Percentiles rank a stretch among this genome's conserved stretches.
phyloP scores from a whole-genome alignment of 2,888 invertebrate species.

The Hyposoter didymator region DNA sequence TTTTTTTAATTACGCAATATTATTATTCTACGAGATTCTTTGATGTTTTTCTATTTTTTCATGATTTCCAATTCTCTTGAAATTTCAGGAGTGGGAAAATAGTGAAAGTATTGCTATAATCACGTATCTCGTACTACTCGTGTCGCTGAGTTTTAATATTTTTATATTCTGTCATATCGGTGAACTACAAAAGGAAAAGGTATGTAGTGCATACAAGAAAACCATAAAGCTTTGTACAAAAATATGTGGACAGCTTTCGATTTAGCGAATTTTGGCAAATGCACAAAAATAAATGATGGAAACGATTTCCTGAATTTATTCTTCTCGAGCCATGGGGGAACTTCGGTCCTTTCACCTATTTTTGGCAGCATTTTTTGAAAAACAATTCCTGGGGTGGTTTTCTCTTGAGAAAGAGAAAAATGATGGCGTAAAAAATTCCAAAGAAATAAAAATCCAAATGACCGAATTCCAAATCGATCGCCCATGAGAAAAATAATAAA shows the following conservation, averaged over 20 bases:
- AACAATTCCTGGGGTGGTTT: not conserved
- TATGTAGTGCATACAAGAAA: not conserved
- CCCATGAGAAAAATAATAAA: too few relatives aligned
- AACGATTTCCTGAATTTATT: not conserved
- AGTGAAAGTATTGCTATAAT: conserved; percentile 52
- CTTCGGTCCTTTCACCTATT: not conserved
- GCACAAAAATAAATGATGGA: not conserved
- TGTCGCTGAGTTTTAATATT: conserved; percentile 66
- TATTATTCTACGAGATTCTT: not conserved
- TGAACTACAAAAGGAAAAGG: conserved; percentile 57
- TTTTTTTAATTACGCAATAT: not conserved
- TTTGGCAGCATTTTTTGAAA: not conserved
- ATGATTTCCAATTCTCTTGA: not conserved
- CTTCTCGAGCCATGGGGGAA: not conserved
- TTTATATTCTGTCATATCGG: conserved; percentile 68
- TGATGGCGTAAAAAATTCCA: too few relatives aligned
- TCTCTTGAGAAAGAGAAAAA: not conserved
- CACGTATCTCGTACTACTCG: conserved; percentile 55
- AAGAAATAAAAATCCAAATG: too few relatives aligned
- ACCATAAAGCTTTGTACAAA: not conserved
- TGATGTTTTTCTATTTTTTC: not conserved
- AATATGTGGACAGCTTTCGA: not conserved
- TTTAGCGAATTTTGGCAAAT: not conserved
- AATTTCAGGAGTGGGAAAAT: conserved; percentile 60
- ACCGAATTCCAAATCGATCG: too few relatives aligned